These are phyloP conservation scores for Pandemis heparana DNA, from an alignment of 2,888 invertebrate genomes.

Conservation along the genomic window DNA sequence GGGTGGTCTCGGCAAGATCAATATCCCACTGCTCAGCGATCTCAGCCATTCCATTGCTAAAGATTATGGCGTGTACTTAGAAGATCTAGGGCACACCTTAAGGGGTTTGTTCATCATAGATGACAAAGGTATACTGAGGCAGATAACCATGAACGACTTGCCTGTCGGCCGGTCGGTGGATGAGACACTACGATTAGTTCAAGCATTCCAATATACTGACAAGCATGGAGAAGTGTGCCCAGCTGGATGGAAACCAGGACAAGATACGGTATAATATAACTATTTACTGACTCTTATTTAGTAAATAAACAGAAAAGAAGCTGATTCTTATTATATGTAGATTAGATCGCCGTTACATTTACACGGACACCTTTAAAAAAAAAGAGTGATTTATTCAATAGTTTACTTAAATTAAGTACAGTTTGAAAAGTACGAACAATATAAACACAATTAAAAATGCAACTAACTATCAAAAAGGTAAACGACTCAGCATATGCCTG, in stretches of 20 bases:
- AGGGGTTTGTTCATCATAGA: slow-evolving; percentile 98
- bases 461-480: no score
- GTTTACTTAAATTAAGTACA: no score
- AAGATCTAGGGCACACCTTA: slow-evolving; percentile 95
- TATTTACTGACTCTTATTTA: no score
- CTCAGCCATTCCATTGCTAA: slow-evolving; percentile 95
- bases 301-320: no score
- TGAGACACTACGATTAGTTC: slow-evolving; percentile 96
- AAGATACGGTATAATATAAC: slow-evolving; percentile 90
- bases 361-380: no score
- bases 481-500: no score
- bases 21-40: slow-evolving; percentile 96
- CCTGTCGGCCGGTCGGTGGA: slow-evolving; percentile 97
- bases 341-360: no score
- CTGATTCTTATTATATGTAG: no score
- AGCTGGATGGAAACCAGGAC: slow-evolving; percentile 97
- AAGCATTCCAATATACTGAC: slow-evolving; percentile 98
- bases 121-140: slow-evolving; percentile 93
- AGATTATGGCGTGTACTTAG: slow-evolving; percentile 97
- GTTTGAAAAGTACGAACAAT: no score
- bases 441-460: no score
- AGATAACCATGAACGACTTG: slow-evolving; percentile 98
- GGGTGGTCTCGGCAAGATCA: slow-evolving; percentile 95
- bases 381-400: no score
- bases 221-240: slow-evolving; percentile 98